Conservation (phyloP, 2,113 vertebrate genomes). For the Melanerpes aurifrons region DNA sequence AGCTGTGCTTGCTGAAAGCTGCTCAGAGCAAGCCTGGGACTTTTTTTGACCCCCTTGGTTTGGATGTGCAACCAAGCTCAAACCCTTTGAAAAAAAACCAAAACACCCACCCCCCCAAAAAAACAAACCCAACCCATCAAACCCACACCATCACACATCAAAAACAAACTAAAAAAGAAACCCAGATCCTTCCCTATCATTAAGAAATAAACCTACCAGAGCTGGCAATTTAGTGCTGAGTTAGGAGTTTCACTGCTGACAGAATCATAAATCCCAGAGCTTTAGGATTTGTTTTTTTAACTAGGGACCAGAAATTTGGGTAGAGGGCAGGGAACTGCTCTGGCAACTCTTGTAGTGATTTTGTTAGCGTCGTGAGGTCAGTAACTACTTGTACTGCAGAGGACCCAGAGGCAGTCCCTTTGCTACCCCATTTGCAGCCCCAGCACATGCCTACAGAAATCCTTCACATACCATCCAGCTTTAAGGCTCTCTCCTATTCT, state of each 20-base stretch:
- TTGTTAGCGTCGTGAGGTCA: background rate
- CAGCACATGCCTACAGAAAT: background rate
- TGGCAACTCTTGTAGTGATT: background rate
- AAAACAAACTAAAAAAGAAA: background rate
- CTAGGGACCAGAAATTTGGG: background rate
- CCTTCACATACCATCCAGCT: background rate
- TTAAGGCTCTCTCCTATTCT: background rate
- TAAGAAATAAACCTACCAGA: background rate
- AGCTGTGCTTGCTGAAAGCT: background rate
- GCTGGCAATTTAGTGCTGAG: background rate
- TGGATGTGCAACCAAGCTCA: background rate
- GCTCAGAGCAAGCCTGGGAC: background rate
- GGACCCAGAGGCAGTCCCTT: background rate
- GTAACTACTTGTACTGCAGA: background rate
- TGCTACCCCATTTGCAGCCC: background rate
- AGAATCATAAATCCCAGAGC: background rate
- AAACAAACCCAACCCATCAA: background rate
- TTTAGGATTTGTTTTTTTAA: background rate
- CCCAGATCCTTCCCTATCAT: background rate
- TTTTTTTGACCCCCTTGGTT: background rate
- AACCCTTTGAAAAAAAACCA: background rate
- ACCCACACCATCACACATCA: no score
- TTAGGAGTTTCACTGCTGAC: background rate
- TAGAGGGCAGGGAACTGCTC: background rate
- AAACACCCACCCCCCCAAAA: background rate